These are phyloP conservation scores for Aphelinus atriplicis DNA, from an alignment of 1,140 invertebrate genomes.

Conservation along the genomic window DNA sequence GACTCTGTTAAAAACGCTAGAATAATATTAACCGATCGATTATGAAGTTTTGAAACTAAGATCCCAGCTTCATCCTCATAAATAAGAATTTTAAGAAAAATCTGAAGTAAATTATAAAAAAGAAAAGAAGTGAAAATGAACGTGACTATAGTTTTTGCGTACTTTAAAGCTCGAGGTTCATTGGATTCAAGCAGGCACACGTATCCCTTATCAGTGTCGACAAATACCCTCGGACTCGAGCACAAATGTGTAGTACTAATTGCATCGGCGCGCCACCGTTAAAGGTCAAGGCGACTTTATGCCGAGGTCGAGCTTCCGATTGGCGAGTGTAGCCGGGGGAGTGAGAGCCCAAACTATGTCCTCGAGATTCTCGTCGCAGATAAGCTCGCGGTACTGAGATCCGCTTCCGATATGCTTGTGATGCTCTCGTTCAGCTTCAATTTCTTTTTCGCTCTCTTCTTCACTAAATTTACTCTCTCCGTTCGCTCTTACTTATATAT, in stretches of 20 bases:
- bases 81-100: no score
- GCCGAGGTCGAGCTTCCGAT: neutral
- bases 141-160: no score
- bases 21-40: no score
- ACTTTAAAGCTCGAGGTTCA: no score
- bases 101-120: no score
- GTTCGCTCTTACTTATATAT: neutral
- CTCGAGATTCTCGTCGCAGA: constrained; percentile 18
- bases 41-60: no score
- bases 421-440: constrained; percentile 17
- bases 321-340: neutral
- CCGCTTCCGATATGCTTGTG: constrained; percentile 7
- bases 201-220: constrained; percentile 7
- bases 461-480: neutral
- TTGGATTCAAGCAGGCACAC: no score
- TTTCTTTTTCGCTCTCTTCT: constrained; percentile 31
- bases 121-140: no score
- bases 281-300: constrained; percentile 23
- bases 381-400: constrained; percentile 18
- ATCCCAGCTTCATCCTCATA: no score
- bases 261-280: neutral
- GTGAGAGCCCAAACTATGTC: constrained; percentile 26
- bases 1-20: no score
- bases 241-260: constrained; percentile 19
- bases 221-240: constrained; percentile 11